Percentiles rank a stretch among this genome's conserved stretches.
phyloP scores from a whole-genome alignment of 2,888 invertebrate species.

The Metacarcinus magister region DNA sequence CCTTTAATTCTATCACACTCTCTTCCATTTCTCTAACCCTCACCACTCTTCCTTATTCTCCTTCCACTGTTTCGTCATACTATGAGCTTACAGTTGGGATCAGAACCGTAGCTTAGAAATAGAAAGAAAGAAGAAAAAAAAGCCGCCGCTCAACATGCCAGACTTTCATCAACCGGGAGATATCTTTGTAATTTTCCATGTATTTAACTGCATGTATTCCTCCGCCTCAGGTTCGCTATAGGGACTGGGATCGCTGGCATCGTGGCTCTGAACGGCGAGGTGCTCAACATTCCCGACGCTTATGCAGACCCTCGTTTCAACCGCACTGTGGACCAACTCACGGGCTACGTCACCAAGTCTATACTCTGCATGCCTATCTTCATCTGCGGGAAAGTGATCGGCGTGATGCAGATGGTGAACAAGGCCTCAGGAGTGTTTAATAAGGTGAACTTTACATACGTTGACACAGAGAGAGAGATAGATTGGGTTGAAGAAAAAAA shows the following conservation, averaged over 20 bases:
- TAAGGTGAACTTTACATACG: conserved; percentile 83
- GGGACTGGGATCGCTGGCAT: conserved; percentile 92
- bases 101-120: no score
- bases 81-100: no score
- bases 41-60: neutral
- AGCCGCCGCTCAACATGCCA: no score
- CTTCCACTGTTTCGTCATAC: neutral
- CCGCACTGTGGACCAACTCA: conserved; percentile 88
- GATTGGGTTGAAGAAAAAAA: neutral
- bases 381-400: conserved; percentile 91
- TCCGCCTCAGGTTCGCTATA: conserved; percentile 88
- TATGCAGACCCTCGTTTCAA: conserved; percentile 92
- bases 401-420: conserved; percentile 95
- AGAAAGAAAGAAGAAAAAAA: no score
- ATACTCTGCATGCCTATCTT: conserved; percentile 95
- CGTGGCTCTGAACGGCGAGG: conserved; percentile 91
- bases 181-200: no score
- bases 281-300: conserved; percentile 92
- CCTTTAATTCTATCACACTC: neutral
- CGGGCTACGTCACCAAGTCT: conserved; percentile 88
- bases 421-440: conserved; percentile 86
- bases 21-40: neutral
- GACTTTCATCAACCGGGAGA: no score
- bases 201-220: neutral
- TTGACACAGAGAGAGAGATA: conserved; percentile 83